phyloP scores from a whole-genome alignment of 2,113 vertebrate species.

The Tinamus guttatus region DNA sequence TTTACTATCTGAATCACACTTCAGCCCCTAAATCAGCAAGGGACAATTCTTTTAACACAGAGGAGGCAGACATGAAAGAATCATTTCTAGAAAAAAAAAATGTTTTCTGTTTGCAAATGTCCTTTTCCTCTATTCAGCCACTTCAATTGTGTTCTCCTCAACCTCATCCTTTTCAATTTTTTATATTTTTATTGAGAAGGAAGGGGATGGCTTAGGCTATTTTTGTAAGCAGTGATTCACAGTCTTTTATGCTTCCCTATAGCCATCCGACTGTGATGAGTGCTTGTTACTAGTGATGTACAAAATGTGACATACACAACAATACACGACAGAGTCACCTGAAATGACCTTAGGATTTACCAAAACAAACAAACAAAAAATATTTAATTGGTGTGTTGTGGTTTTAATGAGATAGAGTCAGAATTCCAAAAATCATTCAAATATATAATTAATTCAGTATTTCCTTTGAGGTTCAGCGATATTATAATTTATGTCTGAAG shows the following conservation, averaged over 20 bases:
- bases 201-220: neutral
- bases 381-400: neutral
- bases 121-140: neutral
- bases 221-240: conserved; percentile 41
- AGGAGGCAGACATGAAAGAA: neutral
- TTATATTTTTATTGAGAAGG: neutral
- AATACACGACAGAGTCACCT: neutral
- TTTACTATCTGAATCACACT: neutral
- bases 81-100: neutral
- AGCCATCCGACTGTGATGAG: neutral
- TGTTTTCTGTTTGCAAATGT: neutral
- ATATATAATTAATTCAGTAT: neutral
- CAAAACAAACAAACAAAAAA: neutral
- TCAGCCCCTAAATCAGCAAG: neutral
- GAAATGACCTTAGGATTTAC: neutral
- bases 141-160: neutral
- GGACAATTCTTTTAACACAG: neutral
- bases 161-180: neutral
- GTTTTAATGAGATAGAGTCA: neutral
- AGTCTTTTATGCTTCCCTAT: neutral
- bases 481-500: neutral
- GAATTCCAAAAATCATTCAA: neutral
- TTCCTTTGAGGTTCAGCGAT: neutral
- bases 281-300: neutral
- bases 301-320: neutral